Evolutionary conservation across 2,888 invertebrate species (phyloP), one percentile per base, ranked within the genome.

Genomic region (Adela reaumurella): DNA sequence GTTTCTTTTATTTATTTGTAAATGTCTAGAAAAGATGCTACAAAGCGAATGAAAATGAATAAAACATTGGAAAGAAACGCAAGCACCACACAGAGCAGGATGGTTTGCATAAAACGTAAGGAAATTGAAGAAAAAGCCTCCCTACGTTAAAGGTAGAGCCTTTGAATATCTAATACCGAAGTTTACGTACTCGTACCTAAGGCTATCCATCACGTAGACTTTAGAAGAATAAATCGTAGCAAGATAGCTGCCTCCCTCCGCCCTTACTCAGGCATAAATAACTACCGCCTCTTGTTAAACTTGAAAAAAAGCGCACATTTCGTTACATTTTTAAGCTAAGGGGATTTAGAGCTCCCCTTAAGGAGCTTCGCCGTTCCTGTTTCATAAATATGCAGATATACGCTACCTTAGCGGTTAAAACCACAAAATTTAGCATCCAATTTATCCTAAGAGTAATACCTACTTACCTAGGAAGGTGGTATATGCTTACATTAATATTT

Each of bases 351-450:
- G 18, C 46, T 68, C 72, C 72, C 74, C 70, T 70, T 67, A 68
- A 71, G 59, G 56, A 57, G 67, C 66, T 35, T 11, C 35, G 35
- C 35, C 35, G 65, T 70, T 70, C 66, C 67, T 67, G 69, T 71
- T 69, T 68, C 72, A 74, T 78, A 78, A 76, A 77, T 77, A 77
- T 77, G 74, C 72, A 77, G 76, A 76, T 76, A 74, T 74, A 67
- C 71, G 65, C 67, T 76, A 77, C 77, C 76, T 78, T 76, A 68
- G 70, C 63, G 35, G 35, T 35, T 67, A 68, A 70, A 68, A 64
- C 70, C 63, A 62, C 73, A 64, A 65, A 74, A 76, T 76, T 76
- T 77, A 73, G 67, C 67, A 58, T 62, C 64, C 68, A 73, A 77
- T 78, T 76, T 77, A 77, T 77, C 68, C 67, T 68, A 71, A 72